Conservation (phyloP, 1,140 invertebrate genomes). For the Penaeus chinensis region DNA sequence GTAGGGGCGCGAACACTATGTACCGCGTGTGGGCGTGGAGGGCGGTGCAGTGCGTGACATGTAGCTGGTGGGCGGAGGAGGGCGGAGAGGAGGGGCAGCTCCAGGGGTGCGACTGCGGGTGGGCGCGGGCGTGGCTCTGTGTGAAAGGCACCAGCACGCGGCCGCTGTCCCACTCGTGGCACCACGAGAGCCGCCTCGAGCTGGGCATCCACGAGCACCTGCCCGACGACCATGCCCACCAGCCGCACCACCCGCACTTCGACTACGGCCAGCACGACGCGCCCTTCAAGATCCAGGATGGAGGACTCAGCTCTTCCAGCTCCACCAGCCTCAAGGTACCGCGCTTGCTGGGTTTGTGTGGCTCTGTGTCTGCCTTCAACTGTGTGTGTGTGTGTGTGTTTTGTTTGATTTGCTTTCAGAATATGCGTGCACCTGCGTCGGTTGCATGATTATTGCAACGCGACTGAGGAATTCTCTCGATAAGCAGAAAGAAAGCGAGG, state of each 20-base stretch:
- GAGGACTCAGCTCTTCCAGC: no score
- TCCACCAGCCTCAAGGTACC: no score
- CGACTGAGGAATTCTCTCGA: no score
- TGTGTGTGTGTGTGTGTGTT: no score
- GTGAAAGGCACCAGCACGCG: conserved; percentile 17
- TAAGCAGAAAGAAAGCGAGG: no score
- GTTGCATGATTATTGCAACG: no score
- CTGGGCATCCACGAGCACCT: conserved; percentile 51
- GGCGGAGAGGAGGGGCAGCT: conserved; percentile 15
- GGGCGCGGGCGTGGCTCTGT: conserved; percentile 35
- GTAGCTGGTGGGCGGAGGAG: conserved; percentile 32
- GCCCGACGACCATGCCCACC: conserved; percentile 32
- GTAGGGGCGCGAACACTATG: conserved; percentile 33
- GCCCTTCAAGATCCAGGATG: not conserved
- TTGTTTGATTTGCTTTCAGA: no score
- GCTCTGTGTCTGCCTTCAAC: no score
- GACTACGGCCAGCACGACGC: conserved; percentile 16
- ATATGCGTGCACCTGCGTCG: no score
- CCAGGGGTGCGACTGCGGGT: conserved; percentile 33
- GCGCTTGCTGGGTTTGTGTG: no score
- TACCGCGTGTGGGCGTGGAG: conserved; percentile 54
- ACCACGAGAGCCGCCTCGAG: conserved; percentile 49
- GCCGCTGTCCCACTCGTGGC: conserved; percentile 43
- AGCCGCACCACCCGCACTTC: conserved; percentile 4
- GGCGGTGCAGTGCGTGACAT: conserved; percentile 45